Evolutionary conservation across 2,888 invertebrate species (phyloP), one percentile per base, ranked within the genome.

Genomic region (Tinea pellionella): DNA sequence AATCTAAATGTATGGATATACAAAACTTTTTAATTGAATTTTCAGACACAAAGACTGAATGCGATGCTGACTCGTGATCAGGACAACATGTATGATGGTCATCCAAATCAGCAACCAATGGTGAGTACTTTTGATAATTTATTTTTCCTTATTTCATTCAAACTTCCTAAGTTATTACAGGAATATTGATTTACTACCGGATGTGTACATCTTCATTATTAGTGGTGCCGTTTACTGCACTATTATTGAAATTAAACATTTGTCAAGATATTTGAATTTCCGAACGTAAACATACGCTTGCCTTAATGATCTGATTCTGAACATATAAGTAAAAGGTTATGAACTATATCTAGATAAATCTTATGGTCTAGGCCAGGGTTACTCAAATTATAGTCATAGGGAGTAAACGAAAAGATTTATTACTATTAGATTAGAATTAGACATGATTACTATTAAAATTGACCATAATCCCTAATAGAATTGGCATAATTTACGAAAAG

Each of bases 21-120:
- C n/a, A n/a, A n/a, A n/a, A n/a, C n/a, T n/a, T n/a, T n/a, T n/a
- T n/a, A n/a, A n/a, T n/a, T n/a, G n/a, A n/a, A n/a, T n/a, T n/a
- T n/a, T n/a, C 73, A 88, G 88, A 90, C 90, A 0, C 91, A 90
- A 68, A 88, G 90, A 62, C 71, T 91, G 43, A 90, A 89, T 69
- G 89, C 91, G 0, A 83, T 93, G 81, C 77, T 94, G 62, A 93
- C 93, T 68, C 92, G 92, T 66, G 92, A 92, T 74, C 93, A 93
- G 69, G 90, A 91, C 68, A 89, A 88, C 70, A 88, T 88, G 78
- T 85, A 84, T 64, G 88, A 87, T 63, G 37, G 41, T 4, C 79
- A 83, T 63, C n/a, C 47, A 18, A 59, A 57, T 13, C 83, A 83
- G 69, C 76, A 82, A 69, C 86, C 85, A 62, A 80, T 87, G 87